These are phyloP conservation scores for Euplagia quadripunctaria DNA, from an alignment of 2,888 invertebrate genomes.

Conservation along the genomic window DNA sequence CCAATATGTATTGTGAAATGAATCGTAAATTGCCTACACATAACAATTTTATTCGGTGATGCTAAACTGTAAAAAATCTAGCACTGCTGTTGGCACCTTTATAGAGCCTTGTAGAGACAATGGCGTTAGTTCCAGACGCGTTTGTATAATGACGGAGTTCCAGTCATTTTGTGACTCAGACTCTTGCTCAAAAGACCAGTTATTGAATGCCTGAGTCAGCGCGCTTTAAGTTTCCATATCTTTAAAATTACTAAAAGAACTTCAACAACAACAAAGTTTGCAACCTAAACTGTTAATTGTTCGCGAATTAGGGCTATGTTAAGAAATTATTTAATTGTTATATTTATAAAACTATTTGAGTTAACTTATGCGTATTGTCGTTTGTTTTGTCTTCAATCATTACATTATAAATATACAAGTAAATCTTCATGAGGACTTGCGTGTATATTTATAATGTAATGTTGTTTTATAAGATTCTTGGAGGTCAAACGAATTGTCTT, in stretches of 20 bases:
- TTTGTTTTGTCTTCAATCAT: neutral
- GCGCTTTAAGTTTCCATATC: neutral
- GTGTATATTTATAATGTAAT: neutral
- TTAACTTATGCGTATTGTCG: neutral
- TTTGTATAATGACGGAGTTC: slow-evolving; percentile 7
- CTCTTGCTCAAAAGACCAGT: slow-evolving; percentile 13
- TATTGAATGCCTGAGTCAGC: slow-evolving; percentile 20
- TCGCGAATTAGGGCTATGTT: too few relatives aligned
- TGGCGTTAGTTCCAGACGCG: slow-evolving; percentile 9
- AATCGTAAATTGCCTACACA: too few relatives aligned
- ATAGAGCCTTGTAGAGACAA: slow-evolving; percentile 5
- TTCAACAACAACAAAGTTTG: neutral
- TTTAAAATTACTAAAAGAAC: neutral
- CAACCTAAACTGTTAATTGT: neutral
- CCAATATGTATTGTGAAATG: too few relatives aligned
- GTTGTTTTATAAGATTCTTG: slow-evolving; percentile 15
- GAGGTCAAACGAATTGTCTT: slow-evolving; percentile 18
- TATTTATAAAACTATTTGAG: neutral
- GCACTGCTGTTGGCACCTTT: neutral
- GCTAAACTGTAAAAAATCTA: too few relatives aligned
- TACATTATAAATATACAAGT: neutral
- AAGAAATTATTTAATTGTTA: neutral
- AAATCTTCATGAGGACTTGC: neutral
- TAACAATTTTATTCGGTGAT: too few relatives aligned
- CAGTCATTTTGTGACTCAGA: slow-evolving; percentile 21